phyloP scores from a whole-genome alignment of 2,113 vertebrate genomes.

The Anguilla rostrata region DNA sequence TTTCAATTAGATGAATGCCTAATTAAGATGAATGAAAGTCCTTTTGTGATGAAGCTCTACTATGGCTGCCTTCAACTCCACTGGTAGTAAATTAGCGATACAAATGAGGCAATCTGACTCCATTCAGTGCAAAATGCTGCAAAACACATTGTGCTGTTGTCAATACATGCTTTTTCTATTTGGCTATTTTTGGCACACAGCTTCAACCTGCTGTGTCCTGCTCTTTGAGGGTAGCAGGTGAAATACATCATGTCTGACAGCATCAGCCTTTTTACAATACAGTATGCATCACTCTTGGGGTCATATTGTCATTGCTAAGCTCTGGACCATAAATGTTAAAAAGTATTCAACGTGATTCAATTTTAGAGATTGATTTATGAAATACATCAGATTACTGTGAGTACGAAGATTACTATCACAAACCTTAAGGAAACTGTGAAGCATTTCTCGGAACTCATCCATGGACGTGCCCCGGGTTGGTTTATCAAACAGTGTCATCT shows the following conservation, averaged over 20 bases:
- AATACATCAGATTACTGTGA: background rate
- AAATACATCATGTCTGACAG: background rate
- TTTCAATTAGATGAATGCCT: background rate
- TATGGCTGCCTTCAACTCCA: background rate
- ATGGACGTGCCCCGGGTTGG: constrained; percentile 91
- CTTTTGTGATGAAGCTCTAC: background rate
- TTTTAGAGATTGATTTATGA: background rate
- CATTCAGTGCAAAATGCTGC: background rate
- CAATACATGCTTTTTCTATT: background rate
- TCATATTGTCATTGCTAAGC: background rate
- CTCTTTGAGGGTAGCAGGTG: background rate
- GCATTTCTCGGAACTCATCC: constrained; percentile 95
- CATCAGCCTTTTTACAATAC: background rate
- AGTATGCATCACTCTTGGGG: background rate
- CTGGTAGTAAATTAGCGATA: background rate
- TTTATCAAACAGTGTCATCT: constrained; percentile 86
- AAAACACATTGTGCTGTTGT: constrained; percentile 2
- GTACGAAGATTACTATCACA: background rate
- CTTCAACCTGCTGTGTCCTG: background rate
- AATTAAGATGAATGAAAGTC: background rate
- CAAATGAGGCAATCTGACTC: background rate
- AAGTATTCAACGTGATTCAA: background rate
- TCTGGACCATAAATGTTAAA: background rate
- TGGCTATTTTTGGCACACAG: constrained; percentile 19
- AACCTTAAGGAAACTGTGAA: constrained; percentile 90